Percentiles rank a stretch among this genome's conserved stretches.
Evolutionary conservation across 2,113 vertebrate genomes (phyloP).

Genomic region (Cariama cristata): DNA sequence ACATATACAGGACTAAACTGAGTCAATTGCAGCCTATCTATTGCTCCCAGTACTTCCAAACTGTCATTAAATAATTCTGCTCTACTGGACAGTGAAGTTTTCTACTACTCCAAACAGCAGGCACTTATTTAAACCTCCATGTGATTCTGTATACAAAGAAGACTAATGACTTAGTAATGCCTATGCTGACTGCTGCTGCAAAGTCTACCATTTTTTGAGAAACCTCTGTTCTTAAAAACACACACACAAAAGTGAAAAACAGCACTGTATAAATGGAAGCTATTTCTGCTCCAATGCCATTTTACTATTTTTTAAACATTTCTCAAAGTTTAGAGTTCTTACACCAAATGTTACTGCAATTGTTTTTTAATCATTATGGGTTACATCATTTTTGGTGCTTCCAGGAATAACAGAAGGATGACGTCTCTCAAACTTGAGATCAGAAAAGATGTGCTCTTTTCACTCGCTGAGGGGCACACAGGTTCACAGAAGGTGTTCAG

Average conservation of each 20-base stretch:
- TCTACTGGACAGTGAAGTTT: background rate
- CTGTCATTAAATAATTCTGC: background rate
- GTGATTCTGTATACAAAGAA: background rate
- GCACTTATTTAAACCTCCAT: background rate
- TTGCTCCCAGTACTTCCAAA: constrained; percentile 23
- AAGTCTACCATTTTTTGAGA: background rate
- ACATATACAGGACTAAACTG: background rate
- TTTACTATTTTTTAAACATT: background rate
- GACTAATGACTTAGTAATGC: background rate
- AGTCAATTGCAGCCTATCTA: constrained; percentile 10
- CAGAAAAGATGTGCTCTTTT: background rate
- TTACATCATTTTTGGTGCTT: background rate
- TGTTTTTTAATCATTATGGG: background rate
- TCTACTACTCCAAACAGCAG: background rate
- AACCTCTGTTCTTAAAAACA: background rate
- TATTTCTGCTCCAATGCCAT: background rate
- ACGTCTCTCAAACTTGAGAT: rapidly evolving
- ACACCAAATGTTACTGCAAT: background rate
- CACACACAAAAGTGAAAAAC: background rate
- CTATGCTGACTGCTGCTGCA: background rate
- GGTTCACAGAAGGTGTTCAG: background rate
- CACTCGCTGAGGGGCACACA: background rate
- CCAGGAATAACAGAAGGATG: background rate
- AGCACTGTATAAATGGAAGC: rapidly evolving
- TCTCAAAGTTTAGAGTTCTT: background rate